These are phyloP conservation scores for Melanotaenia trifasciata DNA, from an alignment of 2,797 vertebrate genomes.

Conservation along the genomic window DNA sequence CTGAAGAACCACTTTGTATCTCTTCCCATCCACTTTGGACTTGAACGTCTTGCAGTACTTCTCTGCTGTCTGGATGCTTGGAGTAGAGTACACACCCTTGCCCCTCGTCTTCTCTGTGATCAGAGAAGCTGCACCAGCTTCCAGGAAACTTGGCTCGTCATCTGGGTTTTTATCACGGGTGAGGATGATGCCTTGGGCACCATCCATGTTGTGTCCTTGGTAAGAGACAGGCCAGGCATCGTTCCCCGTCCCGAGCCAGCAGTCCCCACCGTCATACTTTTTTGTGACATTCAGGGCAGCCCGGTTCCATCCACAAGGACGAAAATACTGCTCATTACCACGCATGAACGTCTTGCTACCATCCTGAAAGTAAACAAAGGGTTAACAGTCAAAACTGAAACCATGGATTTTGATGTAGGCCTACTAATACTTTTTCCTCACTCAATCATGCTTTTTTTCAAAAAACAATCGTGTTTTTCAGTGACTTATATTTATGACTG, in stretches of 20 bases:
- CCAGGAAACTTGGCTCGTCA: conserved; percentile 15
- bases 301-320: conserved; percentile 77
- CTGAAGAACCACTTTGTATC: conserved; percentile 76
- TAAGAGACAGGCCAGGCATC: conserved; percentile 77
- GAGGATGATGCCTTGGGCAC: conserved; percentile 65
- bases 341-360: conserved; percentile 36
- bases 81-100: conserved; percentile 68
- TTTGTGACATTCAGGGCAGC: conserved; percentile 58
- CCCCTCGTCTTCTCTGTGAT: conserved; percentile 1
- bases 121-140: conserved; percentile 14
- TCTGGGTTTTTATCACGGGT: background rate
- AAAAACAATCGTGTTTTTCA: background rate
- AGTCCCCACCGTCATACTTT: conserved; percentile 41
- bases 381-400: background rate
- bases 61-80: conserved; percentile 48
- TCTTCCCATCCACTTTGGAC: conserved; percentile 65
- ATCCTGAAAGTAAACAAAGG: conserved; percentile 45
- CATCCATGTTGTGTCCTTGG: conserved; percentile 68
- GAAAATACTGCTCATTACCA: conserved; percentile 66
- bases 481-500: background rate
- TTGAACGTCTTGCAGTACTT: conserved; percentile 66
- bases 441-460: background rate
- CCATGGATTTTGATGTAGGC: background rate
- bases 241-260: conserved; percentile 61
- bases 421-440: background rate